Conservation (phyloP, 2,888 invertebrate genomes). For the Lacanobia wlatinum region DNA sequence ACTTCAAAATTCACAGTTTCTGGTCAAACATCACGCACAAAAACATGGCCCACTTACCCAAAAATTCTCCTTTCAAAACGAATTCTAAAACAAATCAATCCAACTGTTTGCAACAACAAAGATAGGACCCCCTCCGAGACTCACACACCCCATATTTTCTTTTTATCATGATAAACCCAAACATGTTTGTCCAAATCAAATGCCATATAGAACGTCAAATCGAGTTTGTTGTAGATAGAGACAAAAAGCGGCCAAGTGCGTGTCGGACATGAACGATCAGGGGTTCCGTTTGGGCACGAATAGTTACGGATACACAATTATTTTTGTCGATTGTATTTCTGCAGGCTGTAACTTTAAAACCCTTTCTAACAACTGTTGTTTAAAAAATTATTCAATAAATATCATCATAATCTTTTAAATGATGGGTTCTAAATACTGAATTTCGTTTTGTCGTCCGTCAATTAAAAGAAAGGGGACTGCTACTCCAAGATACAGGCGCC, state of each 20-base stretch:
- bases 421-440: no score
- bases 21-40: no score
- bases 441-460: no score
- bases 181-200: conserved; percentile 61
- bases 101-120: conserved; percentile 26
- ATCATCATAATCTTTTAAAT: no score
- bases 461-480: no score
- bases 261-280: neutral
- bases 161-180: conserved; percentile 55
- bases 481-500: no score
- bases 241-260: neutral
- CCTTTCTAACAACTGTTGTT: no score
- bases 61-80: conserved; percentile 17
- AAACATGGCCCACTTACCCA: neutral
- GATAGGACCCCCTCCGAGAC: conserved; percentile 19
- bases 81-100: conserved; percentile 36
- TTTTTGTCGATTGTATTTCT: no score
- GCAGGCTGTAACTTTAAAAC: no score
- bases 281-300: neutral
- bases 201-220: conserved; percentile 55
- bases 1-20: neutral
- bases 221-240: conserved; percentile 50
- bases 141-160: conserved; percentile 53
- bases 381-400: no score
- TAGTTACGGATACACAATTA: no score